Evolutionary conservation across 2,113 vertebrate genomes (phyloP).

Genomic region (Typhlomys cinereus): DNA sequence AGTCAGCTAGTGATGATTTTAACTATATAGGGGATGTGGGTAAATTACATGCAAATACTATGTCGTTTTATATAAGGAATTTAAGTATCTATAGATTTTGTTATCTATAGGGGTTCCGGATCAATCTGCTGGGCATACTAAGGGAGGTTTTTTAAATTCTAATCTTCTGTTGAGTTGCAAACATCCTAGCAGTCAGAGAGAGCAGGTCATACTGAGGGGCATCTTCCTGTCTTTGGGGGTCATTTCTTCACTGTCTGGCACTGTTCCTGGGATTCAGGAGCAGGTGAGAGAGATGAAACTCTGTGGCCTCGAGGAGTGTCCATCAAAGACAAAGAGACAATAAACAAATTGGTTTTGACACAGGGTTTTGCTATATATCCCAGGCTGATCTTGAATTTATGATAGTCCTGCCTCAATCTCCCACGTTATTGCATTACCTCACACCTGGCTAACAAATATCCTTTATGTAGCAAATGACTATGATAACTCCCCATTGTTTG

Average conservation of each 20-base stretch:
- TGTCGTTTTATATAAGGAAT: not conserved
- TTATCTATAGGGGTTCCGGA: not conserved
- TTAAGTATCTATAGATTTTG: not conserved
- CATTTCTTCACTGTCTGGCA: conserved; percentile 8
- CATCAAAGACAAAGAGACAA: not conserved
- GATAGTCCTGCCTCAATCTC: not conserved
- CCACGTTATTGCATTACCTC: not conserved
- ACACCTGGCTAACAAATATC: not conserved
- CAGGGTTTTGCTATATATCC: not conserved
- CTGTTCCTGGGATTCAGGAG: not conserved
- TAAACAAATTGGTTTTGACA: not conserved
- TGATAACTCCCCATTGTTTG: not conserved
- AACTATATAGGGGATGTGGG: not conserved
- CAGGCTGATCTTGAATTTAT: not conserved
- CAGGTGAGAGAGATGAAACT: conserved; percentile 15
- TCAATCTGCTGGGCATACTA: too few species aligned
- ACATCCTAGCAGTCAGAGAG: not conserved
- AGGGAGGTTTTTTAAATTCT: too few species aligned
- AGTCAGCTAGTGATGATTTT: conserved; percentile 19
- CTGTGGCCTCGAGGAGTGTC: not conserved
- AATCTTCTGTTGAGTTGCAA: not conserved
- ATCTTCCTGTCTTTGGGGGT: not conserved
- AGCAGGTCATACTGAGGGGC: not conserved
- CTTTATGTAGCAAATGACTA: not conserved
- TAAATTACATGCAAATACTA: not conserved